Evolutionary conservation across 2,113 vertebrate genomes (phyloP).

Genomic region (Tenebrosternarchus preto): DNA sequence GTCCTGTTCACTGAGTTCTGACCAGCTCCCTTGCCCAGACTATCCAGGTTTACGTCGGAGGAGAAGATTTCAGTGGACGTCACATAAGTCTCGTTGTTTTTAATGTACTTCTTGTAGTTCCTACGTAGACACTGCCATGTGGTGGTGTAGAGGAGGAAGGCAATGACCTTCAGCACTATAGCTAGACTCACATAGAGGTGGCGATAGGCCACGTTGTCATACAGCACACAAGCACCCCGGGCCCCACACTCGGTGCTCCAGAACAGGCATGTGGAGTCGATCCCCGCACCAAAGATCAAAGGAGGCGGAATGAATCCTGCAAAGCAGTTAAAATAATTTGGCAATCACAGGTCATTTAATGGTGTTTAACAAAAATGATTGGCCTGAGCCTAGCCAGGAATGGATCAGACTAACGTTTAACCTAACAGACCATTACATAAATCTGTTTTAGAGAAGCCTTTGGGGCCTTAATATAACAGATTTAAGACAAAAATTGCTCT

Average conservation of each 20-base stretch:
- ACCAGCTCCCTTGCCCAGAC: slow-evolving; percentile 82
- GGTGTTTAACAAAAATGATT: neutral
- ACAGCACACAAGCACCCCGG: slow-evolving; percentile 88
- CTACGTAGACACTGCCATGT: slow-evolving; percentile 93
- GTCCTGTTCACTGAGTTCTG: slow-evolving; percentile 82
- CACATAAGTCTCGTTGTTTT: slow-evolving; percentile 85
- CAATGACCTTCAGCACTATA: slow-evolving; percentile 90
- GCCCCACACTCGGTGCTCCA: slow-evolving; percentile 93
- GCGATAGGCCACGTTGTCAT: slow-evolving; percentile 90
- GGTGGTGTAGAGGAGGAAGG: slow-evolving; percentile 92
- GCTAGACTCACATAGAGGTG: slow-evolving; percentile 94
- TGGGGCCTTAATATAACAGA: neutral
- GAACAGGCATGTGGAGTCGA: slow-evolving; percentile 96
- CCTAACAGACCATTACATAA: slow-evolving; percentile 11
- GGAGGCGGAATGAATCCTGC: slow-evolving; percentile 98
- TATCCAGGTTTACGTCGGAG: slow-evolving; percentile 87
- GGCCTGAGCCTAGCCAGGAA: neutral
- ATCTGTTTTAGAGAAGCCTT: neutral
- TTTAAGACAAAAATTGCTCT: neutral
- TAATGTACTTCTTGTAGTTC: slow-evolving; percentile 97
- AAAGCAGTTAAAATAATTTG: slow-evolving; percentile 34
- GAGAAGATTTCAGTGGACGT: slow-evolving; percentile 91
- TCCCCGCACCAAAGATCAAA: slow-evolving; percentile 93
- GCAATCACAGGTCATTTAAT: neutral
- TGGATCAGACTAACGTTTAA: neutral